Percentiles rank a stretch among this genome's conserved stretches.
Conservation (phyloP, 1,140 invertebrate genomes). For the Mizuhopecten yessoensis region DNA sequence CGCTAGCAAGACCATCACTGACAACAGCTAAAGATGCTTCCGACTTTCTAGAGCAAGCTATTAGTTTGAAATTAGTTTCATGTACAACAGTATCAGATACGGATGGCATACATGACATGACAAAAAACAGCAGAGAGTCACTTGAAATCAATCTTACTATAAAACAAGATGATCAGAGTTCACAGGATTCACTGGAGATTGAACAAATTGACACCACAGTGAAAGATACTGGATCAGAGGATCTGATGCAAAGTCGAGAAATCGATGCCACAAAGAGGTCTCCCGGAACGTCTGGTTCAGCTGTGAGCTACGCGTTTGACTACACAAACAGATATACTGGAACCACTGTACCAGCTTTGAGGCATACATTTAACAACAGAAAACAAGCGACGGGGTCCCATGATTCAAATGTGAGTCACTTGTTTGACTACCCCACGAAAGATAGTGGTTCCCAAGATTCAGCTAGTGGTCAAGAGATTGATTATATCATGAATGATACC, state of each 20-base stretch:
- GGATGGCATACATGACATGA: not conserved
- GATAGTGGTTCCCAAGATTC: not conserved
- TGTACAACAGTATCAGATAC: not conserved
- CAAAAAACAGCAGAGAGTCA: not conserved
- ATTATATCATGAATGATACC: not conserved
- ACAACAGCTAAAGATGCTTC: not conserved
- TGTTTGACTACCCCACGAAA: not conserved
- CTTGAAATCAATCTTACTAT: not conserved
- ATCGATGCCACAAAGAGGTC: not conserved
- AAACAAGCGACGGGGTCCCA: not conserved
- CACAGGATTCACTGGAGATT: not conserved
- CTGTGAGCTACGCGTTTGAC: not conserved
- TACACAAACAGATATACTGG: not conserved
- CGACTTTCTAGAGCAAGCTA: not conserved
- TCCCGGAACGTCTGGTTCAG: not conserved
- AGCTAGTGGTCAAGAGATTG: not conserved
- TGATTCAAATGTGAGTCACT: not conserved
- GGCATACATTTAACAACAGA: not conserved
- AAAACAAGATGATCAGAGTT: not conserved
- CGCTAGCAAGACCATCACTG: not conserved
- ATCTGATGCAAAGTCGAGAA: not conserved
- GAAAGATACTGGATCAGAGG: not conserved
- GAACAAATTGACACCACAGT: not conserved
- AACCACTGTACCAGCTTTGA: not conserved
- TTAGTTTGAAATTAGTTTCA: not conserved